Evolutionary conservation across 2,113 vertebrate species (phyloP).

Genomic region (Merops nubicus): DNA sequence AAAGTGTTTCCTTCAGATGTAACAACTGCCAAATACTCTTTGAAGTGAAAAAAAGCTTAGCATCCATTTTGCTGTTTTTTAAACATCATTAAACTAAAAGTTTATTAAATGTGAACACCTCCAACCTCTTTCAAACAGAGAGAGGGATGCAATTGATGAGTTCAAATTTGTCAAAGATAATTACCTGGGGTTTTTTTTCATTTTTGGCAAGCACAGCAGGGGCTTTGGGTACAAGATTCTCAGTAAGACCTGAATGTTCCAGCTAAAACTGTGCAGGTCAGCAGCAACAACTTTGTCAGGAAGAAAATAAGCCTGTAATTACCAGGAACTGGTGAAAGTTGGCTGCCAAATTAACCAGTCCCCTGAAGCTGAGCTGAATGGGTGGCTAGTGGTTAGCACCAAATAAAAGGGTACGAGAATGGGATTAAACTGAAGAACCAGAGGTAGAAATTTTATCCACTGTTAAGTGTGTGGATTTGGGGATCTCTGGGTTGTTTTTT

Average conservation of each 20-base stretch:
- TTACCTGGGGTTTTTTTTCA: not conserved
- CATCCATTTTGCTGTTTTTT: not conserved
- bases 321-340: not conserved
- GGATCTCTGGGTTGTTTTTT: not conserved
- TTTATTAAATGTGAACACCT: slow-evolving; percentile 22
- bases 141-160: not conserved
- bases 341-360: not conserved
- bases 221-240: not conserved
- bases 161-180: not conserved
- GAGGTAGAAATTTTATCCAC: not conserved
- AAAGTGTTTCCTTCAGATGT: slow-evolving; percentile 45
- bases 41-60: slow-evolving; percentile 38
- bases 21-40: slow-evolving; percentile 22
- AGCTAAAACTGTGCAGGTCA: not conserved
- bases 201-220: not conserved
- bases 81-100: slow-evolving; percentile 56
- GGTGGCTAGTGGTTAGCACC: not conserved
- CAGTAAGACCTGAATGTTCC: accelerated
- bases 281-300: not conserved
- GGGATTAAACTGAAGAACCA: not conserved
- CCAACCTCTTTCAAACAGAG: not conserved
- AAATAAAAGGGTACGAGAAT: not conserved
- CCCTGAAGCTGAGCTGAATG: not conserved
- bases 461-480: accelerated
- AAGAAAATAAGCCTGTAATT: not conserved